Evolutionary conservation across 2,113 vertebrate species (phyloP).

Genomic region (Apistogramma diplotaenia): DNA sequence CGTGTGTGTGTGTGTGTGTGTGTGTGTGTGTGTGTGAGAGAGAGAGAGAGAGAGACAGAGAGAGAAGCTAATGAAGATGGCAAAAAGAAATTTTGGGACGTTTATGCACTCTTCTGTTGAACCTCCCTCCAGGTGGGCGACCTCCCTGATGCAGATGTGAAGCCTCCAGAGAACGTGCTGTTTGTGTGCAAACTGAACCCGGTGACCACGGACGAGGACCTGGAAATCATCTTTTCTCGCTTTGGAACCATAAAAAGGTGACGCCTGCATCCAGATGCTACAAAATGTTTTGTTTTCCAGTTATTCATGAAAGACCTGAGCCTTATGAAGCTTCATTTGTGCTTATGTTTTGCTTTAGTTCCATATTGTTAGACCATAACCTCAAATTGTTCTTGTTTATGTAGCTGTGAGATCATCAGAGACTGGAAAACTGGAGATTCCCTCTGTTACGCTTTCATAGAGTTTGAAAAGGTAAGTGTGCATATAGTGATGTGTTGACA

Average conservation of each 20-base stretch:
- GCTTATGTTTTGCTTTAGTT: neutral
- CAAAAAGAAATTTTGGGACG: neutral
- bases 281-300: neutral
- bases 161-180: slow-evolving; percentile 93
- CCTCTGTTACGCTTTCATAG: slow-evolving; percentile 97
- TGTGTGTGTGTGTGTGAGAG: too few species aligned
- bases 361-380: neutral
- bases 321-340: neutral
- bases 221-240: slow-evolving; percentile 98
- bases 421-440: slow-evolving; percentile 97
- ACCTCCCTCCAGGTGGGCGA: slow-evolving; percentile 86
- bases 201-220: slow-evolving; percentile 95
- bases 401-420: slow-evolving; percentile 96
- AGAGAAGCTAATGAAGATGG: neutral
- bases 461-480: slow-evolving; percentile 93
- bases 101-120: neutral
- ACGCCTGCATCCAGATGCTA: neutral
- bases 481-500: neutral
- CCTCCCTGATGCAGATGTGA: slow-evolving; percentile 92
- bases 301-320: neutral
- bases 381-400: slow-evolving; percentile 36
- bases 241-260: slow-evolving; percentile 94
- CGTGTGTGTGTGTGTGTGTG: neutral
- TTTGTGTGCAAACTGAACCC: slow-evolving; percentile 99
- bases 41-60: neutral